phyloP scores from a whole-genome alignment of 2,113 vertebrate genomes.

The Alaudala cheleensis region DNA sequence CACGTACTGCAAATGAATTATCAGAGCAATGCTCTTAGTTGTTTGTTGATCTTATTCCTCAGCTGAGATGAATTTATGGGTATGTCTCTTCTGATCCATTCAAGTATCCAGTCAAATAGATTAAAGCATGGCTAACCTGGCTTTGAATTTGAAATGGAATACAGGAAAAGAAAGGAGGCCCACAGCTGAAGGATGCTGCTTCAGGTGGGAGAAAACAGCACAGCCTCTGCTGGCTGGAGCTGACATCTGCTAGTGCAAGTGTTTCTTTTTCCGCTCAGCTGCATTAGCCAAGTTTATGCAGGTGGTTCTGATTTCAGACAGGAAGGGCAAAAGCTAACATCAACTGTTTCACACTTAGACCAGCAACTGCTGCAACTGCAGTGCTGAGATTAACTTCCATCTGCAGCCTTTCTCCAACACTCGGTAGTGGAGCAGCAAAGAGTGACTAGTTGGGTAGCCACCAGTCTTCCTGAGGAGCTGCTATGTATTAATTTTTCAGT shows the following conservation, averaged over 20 bases:
- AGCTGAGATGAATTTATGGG: not conserved
- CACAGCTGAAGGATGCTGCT: not conserved
- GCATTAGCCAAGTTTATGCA: not conserved
- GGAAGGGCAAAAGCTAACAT: not conserved
- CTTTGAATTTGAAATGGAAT: not conserved
- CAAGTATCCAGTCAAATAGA: not conserved
- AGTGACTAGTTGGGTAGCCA: no score
- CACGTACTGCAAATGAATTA: not conserved
- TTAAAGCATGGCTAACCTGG: not conserved
- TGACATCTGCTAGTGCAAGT: not conserved
- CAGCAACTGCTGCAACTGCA: not conserved
- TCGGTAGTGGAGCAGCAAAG: not conserved
- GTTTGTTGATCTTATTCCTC: not conserved
- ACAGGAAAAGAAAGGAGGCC: not conserved
- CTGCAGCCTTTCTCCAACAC: not conserved
- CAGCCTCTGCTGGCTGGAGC: not conserved
- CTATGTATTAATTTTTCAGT: not conserved
- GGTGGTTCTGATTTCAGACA: not conserved
- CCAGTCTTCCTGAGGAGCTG: not conserved
- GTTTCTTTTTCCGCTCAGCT: not conserved
- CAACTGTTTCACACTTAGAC: not conserved
- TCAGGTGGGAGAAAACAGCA: not conserved
- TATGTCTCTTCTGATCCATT: not conserved
- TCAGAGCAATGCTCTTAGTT: not conserved
- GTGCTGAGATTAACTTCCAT: not conserved